Base-by-base conservation (phyloP, 2,888 invertebrate genomes). In the Eristalis intricaria region DNA sequence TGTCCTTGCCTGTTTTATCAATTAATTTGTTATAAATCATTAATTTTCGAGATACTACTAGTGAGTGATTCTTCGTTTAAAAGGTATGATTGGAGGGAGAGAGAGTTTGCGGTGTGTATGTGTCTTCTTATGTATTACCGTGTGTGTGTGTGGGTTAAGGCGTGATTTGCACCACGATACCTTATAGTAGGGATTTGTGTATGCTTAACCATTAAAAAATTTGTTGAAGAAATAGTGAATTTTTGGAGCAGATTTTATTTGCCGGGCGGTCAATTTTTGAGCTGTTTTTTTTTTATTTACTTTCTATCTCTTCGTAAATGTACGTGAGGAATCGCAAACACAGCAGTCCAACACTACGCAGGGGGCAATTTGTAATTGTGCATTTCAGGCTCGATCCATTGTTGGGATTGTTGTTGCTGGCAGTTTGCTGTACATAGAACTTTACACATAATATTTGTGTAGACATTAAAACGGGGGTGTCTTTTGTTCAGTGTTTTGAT, bases 311-410 rank as follows among this genome's bases (percentile, higher is more conserved):
- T 26, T 22, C 22, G 22, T 60, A 15, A 23, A 60, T 1, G 1
- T 13, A 26, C 2, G 26, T 15, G 60, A 29, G 26, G 26, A 60
- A 60, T 60, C 60, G 60, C 60, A 26, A 60, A 60, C 60, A 60
- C 26, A 60, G 60, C 60, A 60, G 15, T 60, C 7, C 60, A 29
- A 26, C 23, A 29, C 60, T 7, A 60, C 60, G 60, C 60, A 60
- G 60, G 60, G 60, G 60, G 60, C 15, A 60, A 60, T 60, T 60
- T 60, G 23, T 60, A 60, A 60, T 60, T 60, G 26, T 60, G 60
- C 60, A 60, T 60, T 60, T 50, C 50, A 50, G 19, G 19, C 19
- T 8, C 8, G 19, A 19, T 50, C 19, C 50, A 50, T 50, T 50
- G 50, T 50, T 50, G 43, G 7, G 19, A 50, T 50, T 50, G 43